phyloP scores from a whole-genome alignment of 1,140 invertebrate genomes.

The Euura lappo region DNA sequence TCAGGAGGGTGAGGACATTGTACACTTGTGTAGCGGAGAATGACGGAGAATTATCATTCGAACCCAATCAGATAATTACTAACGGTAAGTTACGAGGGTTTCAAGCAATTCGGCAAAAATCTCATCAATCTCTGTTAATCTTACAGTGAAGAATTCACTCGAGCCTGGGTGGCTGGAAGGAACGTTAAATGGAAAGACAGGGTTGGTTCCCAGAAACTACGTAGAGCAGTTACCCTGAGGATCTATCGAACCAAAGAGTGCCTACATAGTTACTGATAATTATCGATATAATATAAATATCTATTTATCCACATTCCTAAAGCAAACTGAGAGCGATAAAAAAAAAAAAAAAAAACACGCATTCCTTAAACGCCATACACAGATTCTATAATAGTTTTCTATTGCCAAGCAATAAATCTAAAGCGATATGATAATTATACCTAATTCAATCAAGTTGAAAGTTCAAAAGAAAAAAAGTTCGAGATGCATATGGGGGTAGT shows the following conservation, averaged over 20 bases:
- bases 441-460: conserved; percentile 16
- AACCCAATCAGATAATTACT: conserved; percentile 97
- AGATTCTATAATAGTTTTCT: conserved; percentile 15
- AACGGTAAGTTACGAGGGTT: conserved; percentile 75
- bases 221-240: conserved; percentile 82
- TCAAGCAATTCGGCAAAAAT: neutral
- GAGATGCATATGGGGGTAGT: conserved; percentile 38
- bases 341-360: conserved; percentile 7
- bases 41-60: conserved; percentile 96
- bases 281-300: neutral
- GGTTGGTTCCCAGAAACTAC: conserved; percentile 96
- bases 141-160: conserved; percentile 82
- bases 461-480: conserved; percentile 13
- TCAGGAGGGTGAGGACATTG: conserved; percentile 85
- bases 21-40: conserved; percentile 96
- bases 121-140: conserved; percentile 16
- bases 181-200: conserved; percentile 90
- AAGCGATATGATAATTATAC: conserved; percentile 16
- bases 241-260: conserved; percentile 41
- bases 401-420: conserved; percentile 24
- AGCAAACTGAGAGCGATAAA: conserved; percentile 10
- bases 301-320: conserved; percentile 21
- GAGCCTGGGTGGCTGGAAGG: conserved; percentile 98
- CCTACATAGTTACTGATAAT: conserved; percentile 18
- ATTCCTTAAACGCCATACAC: conserved; percentile 19